These are phyloP conservation scores for Enteromius trimaculatus DNA, from an alignment of 2,797 vertebrate species.

Conservation along the genomic window DNA sequence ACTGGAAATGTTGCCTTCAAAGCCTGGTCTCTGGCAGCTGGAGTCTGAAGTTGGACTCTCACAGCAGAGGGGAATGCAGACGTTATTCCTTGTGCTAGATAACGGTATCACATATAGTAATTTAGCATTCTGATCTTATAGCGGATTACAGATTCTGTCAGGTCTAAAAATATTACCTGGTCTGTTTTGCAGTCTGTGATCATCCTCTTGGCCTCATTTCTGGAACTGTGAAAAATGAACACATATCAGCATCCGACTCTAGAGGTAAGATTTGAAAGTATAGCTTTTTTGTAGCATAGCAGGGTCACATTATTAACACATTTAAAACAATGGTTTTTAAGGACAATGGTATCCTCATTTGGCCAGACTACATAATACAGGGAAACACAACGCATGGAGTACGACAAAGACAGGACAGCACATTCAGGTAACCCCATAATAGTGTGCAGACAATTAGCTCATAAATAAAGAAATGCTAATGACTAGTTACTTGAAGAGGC, in stretches of 20 bases:
- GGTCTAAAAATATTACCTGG: conserved; percentile 25
- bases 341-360: conserved; percentile 87
- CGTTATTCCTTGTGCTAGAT: conserved; percentile 88
- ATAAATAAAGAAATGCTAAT: conserved; percentile 27
- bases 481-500: neutral
- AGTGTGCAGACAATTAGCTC: neutral
- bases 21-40: conserved; percentile 91
- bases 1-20: conserved; percentile 91
- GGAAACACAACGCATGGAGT: conserved; percentile 95
- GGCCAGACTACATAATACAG: conserved; percentile 88
- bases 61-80: conserved; percentile 91
- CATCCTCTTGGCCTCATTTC: conserved; percentile 87
- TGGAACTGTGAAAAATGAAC: conserved; percentile 81
- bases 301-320: neutral
- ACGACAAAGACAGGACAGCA: conserved; percentile 73
- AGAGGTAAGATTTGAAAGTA: conserved; percentile 73
- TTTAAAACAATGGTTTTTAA: conserved; percentile 62
- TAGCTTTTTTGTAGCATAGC: neutral
- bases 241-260: conserved; percentile 82
- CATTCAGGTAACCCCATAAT: conserved; percentile 85
- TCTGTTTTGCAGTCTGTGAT: conserved; percentile 79
- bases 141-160: neutral
- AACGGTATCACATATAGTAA: conserved; percentile 75
- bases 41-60: conserved; percentile 88
- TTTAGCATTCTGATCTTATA: conserved; percentile 12